Conservation (phyloP, 2,113 vertebrate species). For the Propithecus coquereli region DNA sequence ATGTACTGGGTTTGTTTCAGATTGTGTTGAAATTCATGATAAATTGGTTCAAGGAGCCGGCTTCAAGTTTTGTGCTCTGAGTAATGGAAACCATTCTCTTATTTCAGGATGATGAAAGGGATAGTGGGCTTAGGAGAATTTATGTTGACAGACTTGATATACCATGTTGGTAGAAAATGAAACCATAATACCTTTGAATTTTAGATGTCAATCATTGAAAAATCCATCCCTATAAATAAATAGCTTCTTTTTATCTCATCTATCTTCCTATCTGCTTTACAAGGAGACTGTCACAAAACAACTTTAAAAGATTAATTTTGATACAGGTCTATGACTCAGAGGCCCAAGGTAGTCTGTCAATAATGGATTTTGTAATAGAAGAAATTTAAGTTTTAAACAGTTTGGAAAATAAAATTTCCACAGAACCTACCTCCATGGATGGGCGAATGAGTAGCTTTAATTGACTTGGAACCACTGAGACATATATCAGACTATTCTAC, state of each 20-base stretch:
- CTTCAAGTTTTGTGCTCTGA: background rate
- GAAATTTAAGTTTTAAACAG: background rate
- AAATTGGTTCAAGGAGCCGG: background rate
- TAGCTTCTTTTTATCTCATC: conserved; percentile 18
- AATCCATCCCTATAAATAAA: conserved; percentile 41
- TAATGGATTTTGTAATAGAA: background rate
- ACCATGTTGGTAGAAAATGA: conserved; percentile 38
- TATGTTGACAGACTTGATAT: conserved; percentile 27
- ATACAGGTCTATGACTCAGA: background rate
- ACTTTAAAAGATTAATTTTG: conserved; percentile 47
- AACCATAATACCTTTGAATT: conserved; percentile 51
- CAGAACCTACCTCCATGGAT: background rate
- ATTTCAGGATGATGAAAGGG: background rate
- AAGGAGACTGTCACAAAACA: conserved; percentile 32
- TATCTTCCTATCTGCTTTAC: background rate
- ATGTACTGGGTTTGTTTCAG: background rate
- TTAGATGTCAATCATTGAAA: conserved; percentile 61
- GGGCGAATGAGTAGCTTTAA: background rate
- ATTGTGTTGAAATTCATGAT: background rate
- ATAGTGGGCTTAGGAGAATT: background rate
- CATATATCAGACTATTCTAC: background rate
- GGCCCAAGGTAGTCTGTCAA: conserved; percentile 3
- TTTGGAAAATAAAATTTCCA: background rate
- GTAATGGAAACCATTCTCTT: background rate
- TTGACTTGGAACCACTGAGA: background rate